Evolutionary conservation across 2,113 vertebrate species (phyloP).

Genomic region (Carassius auratus): DNA sequence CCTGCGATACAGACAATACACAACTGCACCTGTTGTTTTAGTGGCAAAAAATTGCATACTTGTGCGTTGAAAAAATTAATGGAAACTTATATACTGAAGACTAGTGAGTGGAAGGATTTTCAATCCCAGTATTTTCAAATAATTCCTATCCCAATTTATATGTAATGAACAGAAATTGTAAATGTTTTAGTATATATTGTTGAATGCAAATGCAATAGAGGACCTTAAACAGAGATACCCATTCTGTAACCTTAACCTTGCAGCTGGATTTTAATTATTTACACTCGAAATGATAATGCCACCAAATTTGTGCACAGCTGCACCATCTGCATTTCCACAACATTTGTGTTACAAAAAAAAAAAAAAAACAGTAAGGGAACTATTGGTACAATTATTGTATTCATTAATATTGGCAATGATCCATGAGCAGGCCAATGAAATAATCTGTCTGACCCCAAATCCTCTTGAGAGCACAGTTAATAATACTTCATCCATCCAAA

Average conservation of each 20-base stretch:
- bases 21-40: too few species aligned
- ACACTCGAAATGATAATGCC: conserved; percentile 75
- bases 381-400: conserved; percentile 46
- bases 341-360: conserved; percentile 60
- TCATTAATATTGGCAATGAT: conserved; percentile 21
- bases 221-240: conserved; percentile 48
- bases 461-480: conserved; percentile 23
- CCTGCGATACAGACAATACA: background rate
- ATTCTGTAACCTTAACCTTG: conserved; percentile 58
- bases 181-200: background rate
- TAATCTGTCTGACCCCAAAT: background rate
- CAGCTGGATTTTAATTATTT: conserved; percentile 75
- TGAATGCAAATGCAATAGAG: conserved; percentile 44
- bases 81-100: too few species aligned
- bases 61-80: too few species aligned
- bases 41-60: too few species aligned
- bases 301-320: conserved; percentile 72
- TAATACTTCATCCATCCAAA: background rate
- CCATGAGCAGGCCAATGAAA: conserved; percentile 11
- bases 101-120: too few species aligned
- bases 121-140: too few species aligned
- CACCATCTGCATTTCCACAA: conserved; percentile 67
- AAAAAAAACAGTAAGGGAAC: background rate
- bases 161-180: background rate
- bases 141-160: background rate